Conservation (phyloP, 2,113 vertebrate genomes). For the Tychaedon coryphoeus region DNA sequence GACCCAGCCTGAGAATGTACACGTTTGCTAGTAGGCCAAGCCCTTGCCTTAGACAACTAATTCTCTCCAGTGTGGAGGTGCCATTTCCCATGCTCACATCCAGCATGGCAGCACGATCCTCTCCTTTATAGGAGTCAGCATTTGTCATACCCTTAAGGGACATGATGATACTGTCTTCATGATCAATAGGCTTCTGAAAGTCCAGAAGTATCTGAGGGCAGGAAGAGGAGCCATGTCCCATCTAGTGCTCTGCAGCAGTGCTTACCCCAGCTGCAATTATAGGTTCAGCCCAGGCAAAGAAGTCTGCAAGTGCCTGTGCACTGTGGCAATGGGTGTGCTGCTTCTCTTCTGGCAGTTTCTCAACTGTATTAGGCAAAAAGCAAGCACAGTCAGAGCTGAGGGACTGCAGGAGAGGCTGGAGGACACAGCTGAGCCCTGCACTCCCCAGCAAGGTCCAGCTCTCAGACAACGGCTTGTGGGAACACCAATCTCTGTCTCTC, state of each 20-base stretch:
- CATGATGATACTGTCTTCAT: neutral
- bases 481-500: neutral
- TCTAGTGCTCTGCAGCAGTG: no score
- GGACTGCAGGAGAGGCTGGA: neutral
- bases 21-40: rapidly evolving
- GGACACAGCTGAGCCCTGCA: neutral
- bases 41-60: neutral
- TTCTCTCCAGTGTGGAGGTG: neutral
- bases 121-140: neutral
- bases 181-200: neutral
- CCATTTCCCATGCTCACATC: neutral
- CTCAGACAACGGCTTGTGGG: neutral
- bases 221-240: neutral
- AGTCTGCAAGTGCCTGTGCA: neutral
- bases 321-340: no score
- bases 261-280: neutral
- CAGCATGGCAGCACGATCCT: neutral
- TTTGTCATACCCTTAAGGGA: neutral
- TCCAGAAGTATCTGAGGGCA: neutral
- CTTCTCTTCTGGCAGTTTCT: neutral
- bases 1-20: no score
- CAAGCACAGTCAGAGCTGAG: neutral
- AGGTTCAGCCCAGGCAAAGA: neutral
- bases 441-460: neutral
- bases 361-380: neutral